Percentiles rank a stretch among this genome's conserved stretches.
Conservation (phyloP, 2,113 vertebrate genomes). For the Hiodon alosoides region DNA sequence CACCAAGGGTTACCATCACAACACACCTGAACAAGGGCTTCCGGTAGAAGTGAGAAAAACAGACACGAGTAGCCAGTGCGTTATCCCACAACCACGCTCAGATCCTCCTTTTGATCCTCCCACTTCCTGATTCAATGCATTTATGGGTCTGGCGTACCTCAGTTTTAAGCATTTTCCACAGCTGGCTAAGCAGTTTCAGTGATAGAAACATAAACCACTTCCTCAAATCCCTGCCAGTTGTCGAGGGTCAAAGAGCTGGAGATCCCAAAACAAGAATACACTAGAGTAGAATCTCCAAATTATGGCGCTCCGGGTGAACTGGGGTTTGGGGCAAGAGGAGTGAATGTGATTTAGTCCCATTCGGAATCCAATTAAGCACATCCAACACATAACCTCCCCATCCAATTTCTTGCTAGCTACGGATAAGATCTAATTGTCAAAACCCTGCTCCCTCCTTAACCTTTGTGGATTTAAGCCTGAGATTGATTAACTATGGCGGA, state of each 20-base stretch:
- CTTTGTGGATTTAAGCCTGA: too few relatives aligned
- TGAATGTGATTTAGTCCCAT: too few relatives aligned
- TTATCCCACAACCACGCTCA: not conserved
- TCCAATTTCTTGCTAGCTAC: too few relatives aligned
- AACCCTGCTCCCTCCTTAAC: too few relatives aligned
- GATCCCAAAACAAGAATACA: not conserved
- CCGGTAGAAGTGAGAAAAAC: not conserved
- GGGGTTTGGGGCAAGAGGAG: too few relatives aligned
- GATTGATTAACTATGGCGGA: too few relatives aligned
- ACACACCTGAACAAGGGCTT: not conserved
- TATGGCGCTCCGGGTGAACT: too few relatives aligned
- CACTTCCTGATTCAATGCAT: conserved; percentile 28
- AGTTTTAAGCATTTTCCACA: conserved; percentile 23
- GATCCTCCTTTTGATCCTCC: conserved; percentile 1
- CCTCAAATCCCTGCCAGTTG: conserved; percentile 26
- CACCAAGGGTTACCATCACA: not conserved
- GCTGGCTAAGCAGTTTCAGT: conserved; percentile 33
- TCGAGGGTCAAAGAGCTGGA: conserved; percentile 1
- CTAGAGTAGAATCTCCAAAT: not conserved
- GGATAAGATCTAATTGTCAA: too few relatives aligned
- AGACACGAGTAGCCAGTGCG: too few relatives aligned
- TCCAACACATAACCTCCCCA: too few relatives aligned
- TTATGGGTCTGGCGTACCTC: conserved; percentile 7
- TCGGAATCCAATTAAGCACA: too few relatives aligned
- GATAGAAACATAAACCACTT: conserved; percentile 18